phyloP scores from a whole-genome alignment of 2,113 vertebrate genomes.

The Dicentrarchus labrax region DNA sequence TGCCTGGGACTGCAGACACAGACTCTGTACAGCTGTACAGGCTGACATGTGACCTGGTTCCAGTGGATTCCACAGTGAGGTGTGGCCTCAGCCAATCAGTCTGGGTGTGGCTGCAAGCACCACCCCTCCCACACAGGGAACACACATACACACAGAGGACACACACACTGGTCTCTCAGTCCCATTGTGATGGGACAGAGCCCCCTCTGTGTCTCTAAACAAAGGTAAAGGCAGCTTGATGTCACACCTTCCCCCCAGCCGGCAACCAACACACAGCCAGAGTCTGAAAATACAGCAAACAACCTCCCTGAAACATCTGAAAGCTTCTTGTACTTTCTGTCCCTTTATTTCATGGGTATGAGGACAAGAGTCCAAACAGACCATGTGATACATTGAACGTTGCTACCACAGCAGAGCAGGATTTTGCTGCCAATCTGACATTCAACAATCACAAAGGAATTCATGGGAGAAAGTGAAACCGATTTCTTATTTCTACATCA shows the following conservation, averaged over 20 bases:
- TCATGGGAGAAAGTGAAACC: background rate
- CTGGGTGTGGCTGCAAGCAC: conserved; percentile 80
- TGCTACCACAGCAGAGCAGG: no score
- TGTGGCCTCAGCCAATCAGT: conserved; percentile 82
- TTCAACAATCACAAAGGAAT: background rate
- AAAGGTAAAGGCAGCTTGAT: conserved; percentile 74
- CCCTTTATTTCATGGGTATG: background rate
- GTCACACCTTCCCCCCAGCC: conserved; percentile 63
- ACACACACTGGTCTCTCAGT: conserved; percentile 31
- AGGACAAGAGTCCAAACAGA: background rate
- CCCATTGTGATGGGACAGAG: conserved; percentile 75
- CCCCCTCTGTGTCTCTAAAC: conserved; percentile 79
- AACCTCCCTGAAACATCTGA: background rate
- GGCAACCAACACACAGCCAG: conserved; percentile 4
- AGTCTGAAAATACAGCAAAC: conserved; percentile 3
- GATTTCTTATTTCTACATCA: background rate
- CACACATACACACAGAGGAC: conserved; percentile 1
- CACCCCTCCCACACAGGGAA: conserved; percentile 53
- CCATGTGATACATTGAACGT: no score
- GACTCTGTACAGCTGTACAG: background rate
- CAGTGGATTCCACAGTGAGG: conserved; percentile 83
- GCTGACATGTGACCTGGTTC: conserved; percentile 73
- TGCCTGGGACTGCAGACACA: background rate
- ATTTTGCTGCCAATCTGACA: background rate
- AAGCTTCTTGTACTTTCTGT: background rate